Evolutionary conservation across 2,797 vertebrate genomes (phyloP), one percentile per base, ranked within the genome.

Genomic region (Setipinna tenuifilis): DNA sequence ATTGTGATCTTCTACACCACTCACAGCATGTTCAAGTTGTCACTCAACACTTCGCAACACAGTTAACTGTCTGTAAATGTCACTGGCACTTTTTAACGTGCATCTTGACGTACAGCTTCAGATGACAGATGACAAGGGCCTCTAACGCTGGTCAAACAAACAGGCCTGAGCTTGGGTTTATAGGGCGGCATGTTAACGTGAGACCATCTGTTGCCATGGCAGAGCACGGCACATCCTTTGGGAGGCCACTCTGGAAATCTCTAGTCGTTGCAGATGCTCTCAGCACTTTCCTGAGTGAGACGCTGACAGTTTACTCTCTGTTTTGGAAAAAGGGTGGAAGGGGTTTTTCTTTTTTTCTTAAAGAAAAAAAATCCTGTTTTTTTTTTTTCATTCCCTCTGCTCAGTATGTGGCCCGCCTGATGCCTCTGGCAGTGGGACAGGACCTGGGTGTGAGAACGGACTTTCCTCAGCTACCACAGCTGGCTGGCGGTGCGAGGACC

Each of bases 371-470:
- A n/a, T n/a, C 46, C 46, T 48, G 46, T 59, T 59, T n/a, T 25
- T 62, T 62, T 68, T 71, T 71, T 68, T 17, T 35, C 35, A 78
- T 78, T 78, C 16, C 16, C 7, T 0, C 44, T 78, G 31, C 71
- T 21, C 35, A 71, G 12, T 71, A 17, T 44, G 68, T 44, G 83
- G 82, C 68, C 83, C 68, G 62, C 85, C 84, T 85, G 50, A 87
- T 83, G 87, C 85, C 48, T 68, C 84, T 89, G 89, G 89, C 88
- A 82, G 12, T 17, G 3, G 83, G 84, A 90, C 86, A 88, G 85
- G 57, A 5, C 75, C 82, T 87, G 88, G 84, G 88, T 90, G 89
- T 90, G 87, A 90, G 85, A 88, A 88, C 21, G 82, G 81, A 84
- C 83, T 44, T 78, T 41, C 16, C 35, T 44, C 19, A 44, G 71